These are phyloP conservation scores for Ophioderma brevispina DNA, from an alignment of 35 echinoderm and acorn worm genomes.

Conservation along the genomic window DNA sequence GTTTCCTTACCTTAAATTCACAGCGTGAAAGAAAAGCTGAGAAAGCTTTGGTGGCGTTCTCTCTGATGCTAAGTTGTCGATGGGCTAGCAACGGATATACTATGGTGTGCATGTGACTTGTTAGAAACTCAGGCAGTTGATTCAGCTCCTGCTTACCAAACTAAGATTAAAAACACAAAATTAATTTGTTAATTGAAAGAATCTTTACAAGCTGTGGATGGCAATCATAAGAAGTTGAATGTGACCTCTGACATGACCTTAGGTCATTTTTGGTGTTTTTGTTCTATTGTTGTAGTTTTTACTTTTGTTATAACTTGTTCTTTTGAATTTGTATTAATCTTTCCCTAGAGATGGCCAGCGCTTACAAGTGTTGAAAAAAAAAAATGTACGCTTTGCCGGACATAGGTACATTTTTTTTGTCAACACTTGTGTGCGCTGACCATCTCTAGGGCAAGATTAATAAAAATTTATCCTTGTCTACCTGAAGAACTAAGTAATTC, in stretches of 20 bases:
- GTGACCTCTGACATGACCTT: not conserved
- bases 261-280: not conserved
- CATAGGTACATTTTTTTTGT: too few species aligned
- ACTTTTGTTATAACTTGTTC: not conserved
- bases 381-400: too few species aligned
- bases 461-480: too few species aligned
- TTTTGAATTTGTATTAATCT: too few species aligned
- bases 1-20: slow-evolving; percentile 92
- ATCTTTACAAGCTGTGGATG: not conserved
- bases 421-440: too few species aligned
- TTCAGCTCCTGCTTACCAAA: slow-evolving; percentile 85
- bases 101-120: slow-evolving; percentile 75
- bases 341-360: too few species aligned
- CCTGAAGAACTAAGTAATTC: too few species aligned
- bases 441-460: too few species aligned
- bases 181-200: not conserved
- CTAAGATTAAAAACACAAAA: slow-evolving; percentile 45
- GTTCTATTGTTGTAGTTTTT: not conserved
- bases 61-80: slow-evolving; percentile 90
- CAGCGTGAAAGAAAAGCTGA: slow-evolving; percentile 87
- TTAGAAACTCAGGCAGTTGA: slow-evolving; percentile 84
- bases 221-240: too few species aligned
- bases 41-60: slow-evolving; percentile 93
- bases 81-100: slow-evolving; percentile 89
- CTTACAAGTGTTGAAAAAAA: too few species aligned